Conservation (phyloP, 1,140 invertebrate genomes). For the Phocides pigmalion region DNA sequence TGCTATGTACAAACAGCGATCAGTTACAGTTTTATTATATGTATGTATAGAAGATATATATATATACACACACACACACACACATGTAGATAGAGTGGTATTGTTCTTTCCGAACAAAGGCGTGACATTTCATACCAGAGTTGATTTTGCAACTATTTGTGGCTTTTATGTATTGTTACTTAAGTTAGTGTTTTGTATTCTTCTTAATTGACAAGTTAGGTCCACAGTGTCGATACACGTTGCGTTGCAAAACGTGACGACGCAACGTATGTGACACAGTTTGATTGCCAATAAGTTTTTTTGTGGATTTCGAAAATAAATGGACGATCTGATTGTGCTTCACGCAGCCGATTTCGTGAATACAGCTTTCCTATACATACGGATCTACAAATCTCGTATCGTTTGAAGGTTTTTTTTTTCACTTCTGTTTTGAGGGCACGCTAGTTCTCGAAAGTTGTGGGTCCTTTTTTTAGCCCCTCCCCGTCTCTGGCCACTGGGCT, state of each 20-base stretch:
- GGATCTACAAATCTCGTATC: too few relatives aligned
- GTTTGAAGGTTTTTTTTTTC: too few relatives aligned
- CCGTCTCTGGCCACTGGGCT: too few relatives aligned
- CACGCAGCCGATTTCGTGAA: too few relatives aligned
- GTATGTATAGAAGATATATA: background rate
- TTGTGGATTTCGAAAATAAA: background rate
- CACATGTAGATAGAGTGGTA: background rate
- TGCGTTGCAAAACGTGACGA: slow-evolving; percentile 10
- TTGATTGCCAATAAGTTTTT: slow-evolving; percentile 2
- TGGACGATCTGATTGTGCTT: background rate
- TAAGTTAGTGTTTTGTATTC: slow-evolving; percentile 35
- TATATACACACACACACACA: too few relatives aligned
- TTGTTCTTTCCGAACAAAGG: background rate
- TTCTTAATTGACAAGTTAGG: slow-evolving; percentile 6
- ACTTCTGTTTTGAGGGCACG: too few relatives aligned
- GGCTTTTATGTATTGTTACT: background rate
- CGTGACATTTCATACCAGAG: slow-evolving; percentile 13
- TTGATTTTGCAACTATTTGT: slow-evolving; percentile 14
- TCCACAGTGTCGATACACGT: slow-evolving; percentile 4
- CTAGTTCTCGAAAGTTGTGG: too few relatives aligned
- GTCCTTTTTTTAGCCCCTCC: too few relatives aligned
- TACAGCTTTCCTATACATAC: too few relatives aligned
- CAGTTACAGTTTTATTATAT: background rate
- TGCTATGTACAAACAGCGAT: too few relatives aligned
- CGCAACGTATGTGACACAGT: background rate